Conservation (phyloP, 1,140 invertebrate species). For the Dendroctonus ponderosae region DNA sequence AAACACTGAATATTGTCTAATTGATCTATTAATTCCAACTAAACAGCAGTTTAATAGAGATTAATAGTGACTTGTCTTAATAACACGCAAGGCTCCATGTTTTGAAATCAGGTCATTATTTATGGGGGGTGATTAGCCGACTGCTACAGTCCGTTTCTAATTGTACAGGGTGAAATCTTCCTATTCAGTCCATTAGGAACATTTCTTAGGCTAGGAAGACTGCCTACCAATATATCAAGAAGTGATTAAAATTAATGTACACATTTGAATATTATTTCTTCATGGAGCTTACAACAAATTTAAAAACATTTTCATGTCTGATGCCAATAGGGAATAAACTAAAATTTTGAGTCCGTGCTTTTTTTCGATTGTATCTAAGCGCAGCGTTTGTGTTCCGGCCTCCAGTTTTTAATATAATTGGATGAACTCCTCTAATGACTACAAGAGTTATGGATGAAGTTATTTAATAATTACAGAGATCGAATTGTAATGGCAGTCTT, state of each 20-base stretch:
- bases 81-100: constrained; percentile 20
- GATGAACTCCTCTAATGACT: background rate
- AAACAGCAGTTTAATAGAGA: constrained; percentile 18
- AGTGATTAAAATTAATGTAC: too few species aligned
- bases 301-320: too few species aligned
- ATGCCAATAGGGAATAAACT: too few species aligned
- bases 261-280: too few species aligned
- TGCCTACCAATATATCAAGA: too few species aligned
- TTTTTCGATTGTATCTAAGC: too few species aligned
- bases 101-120: constrained; percentile 24
- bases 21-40: constrained; percentile 20
- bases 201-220: too few species aligned
- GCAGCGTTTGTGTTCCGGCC: too few species aligned
- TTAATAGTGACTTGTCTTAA: constrained; percentile 12
- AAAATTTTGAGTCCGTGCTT: too few species aligned
- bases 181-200: too few species aligned
- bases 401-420: background rate
- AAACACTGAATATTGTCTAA: constrained; percentile 11
- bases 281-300: too few species aligned
- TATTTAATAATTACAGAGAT: constrained; percentile 19
- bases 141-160: background rate
- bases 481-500: constrained; percentile 7
- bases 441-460: background rate
- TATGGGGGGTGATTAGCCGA: constrained; percentile 21
- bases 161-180: too few species aligned